Percentiles rank a stretch among this genome's conserved stretches.
phyloP scores from a whole-genome alignment of 2,113 vertebrate genomes.

The Eudyptes chrysolophus region DNA sequence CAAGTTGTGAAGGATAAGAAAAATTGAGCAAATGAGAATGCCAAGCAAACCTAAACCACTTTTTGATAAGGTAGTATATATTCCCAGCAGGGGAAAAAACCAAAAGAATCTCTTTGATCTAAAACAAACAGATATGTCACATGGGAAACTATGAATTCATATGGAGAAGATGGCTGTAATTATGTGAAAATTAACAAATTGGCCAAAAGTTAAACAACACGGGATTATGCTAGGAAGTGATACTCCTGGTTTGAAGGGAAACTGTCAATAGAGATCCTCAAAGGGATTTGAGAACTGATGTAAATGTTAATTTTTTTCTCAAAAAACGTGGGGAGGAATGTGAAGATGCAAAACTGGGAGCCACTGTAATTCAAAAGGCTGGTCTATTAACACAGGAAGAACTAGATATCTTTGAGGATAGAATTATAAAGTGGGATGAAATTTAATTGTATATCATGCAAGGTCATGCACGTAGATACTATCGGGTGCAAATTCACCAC shows the following conservation, averaged over 20 bases:
- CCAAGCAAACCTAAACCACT: not conserved
- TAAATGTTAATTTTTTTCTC: not conserved
- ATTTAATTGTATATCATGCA: not conserved
- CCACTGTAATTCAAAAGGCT: not conserved
- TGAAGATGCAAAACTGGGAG: not conserved
- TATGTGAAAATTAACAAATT: conserved; percentile 37
- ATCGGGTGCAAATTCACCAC: not conserved
- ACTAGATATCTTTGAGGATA: not conserved
- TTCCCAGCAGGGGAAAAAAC: not conserved
- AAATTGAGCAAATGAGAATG: not conserved
- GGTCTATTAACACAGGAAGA: not conserved
- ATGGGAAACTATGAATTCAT: not conserved
- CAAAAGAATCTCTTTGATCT: not conserved
- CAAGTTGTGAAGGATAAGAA: not conserved
- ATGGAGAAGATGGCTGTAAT: not conserved
- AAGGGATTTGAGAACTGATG: not conserved
- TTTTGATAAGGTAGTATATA: not conserved
- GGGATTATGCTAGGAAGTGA: not conserved
- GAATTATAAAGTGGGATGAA: not conserved
- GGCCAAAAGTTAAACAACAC: not conserved
- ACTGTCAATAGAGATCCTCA: not conserved
- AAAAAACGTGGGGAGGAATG: not conserved
- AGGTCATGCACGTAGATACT: not conserved
- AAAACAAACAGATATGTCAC: conserved; percentile 9
- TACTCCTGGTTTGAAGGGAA: not conserved